Base-by-base conservation (phyloP, 2,797 vertebrate species). In the Ambastaia sidthimunki region DNA sequence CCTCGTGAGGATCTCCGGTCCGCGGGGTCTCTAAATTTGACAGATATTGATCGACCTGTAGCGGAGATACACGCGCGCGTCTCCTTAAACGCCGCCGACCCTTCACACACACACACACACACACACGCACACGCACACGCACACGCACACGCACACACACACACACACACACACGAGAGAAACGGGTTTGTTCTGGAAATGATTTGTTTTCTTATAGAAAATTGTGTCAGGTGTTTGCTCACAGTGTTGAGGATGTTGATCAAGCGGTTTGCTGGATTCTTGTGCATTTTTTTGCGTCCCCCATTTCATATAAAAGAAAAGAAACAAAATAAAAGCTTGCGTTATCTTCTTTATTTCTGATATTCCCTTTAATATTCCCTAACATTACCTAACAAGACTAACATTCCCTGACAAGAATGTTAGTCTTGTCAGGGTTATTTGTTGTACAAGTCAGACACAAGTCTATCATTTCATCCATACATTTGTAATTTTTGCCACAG, bases 31-130 rank as follows among this genome's bases (percentile, higher is more conserved):
- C 67, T 65, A 60, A 80, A 78, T 75, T 63, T 75, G 85, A 84
- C 70, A 74, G 55, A 44, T 80, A 84, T 84, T 72, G 80, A 82
- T 82, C 59, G 80, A 80, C 77, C 47, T 70, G 54, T 74, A 59
- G 71, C 34, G 67, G 23, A 82, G 54, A 72, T 62, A 19, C 60
- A 60, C 21, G 55, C 71, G 54, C 52, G 54, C 54, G n/a, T 73
- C 31, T 74, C 62, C 66, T 71, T 71, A 52, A 76, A 63, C 44
- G 44, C 62, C 21, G 48, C 70, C 25, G 52, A 69, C 74, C 52
- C n/a, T 72, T 63, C 16, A 28, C 72, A 18, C 74, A 2, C n/a
- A 2, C 25, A 10, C 21, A 7, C 23, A 7, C 41, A 12, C 67
- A 21, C 44, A 13, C 11, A 16, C 31, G 7, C 62, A 11, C 50